These are phyloP conservation scores for Dinomys branickii DNA, from an alignment of 2,113 vertebrate genomes.

Conservation along the genomic window DNA sequence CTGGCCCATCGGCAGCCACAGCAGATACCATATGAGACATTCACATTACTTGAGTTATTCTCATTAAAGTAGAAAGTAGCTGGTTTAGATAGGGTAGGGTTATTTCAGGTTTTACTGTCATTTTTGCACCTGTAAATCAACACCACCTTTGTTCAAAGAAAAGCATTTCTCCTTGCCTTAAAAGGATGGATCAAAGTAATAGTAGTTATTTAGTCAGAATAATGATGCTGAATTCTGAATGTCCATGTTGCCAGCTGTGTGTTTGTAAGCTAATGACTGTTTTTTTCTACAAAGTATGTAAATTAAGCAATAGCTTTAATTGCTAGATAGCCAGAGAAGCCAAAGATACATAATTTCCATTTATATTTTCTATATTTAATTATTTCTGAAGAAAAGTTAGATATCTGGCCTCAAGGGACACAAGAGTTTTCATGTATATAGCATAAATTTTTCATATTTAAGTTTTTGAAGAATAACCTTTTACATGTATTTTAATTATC, in stretches of 20 bases:
- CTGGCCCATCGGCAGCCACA: neutral
- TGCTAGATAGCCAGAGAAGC: slow-evolving; percentile 31
- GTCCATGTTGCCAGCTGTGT: neutral
- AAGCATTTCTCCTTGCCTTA: slow-evolving; percentile 34
- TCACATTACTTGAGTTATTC: neutral
- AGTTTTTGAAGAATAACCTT: neutral
- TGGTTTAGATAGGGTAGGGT: neutral
- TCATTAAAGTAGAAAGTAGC: slow-evolving; percentile 28
- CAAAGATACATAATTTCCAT: slow-evolving; percentile 11
- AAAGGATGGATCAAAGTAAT: slow-evolving; percentile 46
- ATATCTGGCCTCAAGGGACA: neutral
- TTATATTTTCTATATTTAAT: slow-evolving; percentile 57
- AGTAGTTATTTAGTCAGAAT: slow-evolving; percentile 62
- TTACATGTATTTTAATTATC: neutral
- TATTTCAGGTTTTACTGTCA: slow-evolving; percentile 4
- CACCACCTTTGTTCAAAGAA: slow-evolving; percentile 40
- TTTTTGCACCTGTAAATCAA: slow-evolving; percentile 59
- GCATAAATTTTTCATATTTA: neutral
- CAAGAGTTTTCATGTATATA: neutral
- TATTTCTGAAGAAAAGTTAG: slow-evolving; percentile 55
- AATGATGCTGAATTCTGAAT: neutral
- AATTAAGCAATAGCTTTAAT: slow-evolving; percentile 57
- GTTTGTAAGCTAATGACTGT: slow-evolving; percentile 34
- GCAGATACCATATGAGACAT: neutral
- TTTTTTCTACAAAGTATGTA: slow-evolving; percentile 31